Evolutionary conservation across 2,797 vertebrate genomes (phyloP), one percentile per base, ranked within the genome.

Genomic region (Florisuga fusca): DNA sequence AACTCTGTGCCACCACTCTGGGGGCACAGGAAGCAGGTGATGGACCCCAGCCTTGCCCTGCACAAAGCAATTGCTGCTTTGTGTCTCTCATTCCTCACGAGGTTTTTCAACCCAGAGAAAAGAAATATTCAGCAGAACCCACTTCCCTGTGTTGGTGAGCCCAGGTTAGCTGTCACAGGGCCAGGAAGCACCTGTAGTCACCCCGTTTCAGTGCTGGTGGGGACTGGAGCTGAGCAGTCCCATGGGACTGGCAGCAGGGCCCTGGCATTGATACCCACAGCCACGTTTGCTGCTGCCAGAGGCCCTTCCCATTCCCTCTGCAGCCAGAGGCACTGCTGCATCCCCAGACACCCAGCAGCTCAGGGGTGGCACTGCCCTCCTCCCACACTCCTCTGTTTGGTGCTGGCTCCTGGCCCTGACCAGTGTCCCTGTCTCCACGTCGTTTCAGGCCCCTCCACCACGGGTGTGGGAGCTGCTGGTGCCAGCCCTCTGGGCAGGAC

Each of bases 381-480:
- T 71, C 34, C 55, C 21, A 6, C 11, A 1, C 8, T 59, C 38
- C 38, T 53, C 64, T 74, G 23, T 41, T 8, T 1, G 8, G 33
- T 17, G 23, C 51, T 72, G 34, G n/a, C 38, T 29, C 38, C 3
- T 3, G 23, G 33, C 34, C 29, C 21, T 19, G 21, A 27, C 68
- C 15, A 36, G 33, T 9, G 3, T 73, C 67, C 29, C 7, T 3
- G 1, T 77, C 33, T 75, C 61, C 29, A 7, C 8, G 1, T 34
- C 5, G 6, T 67, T 66, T 67, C 2, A 1, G 41, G 29, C 10
- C 10, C 22, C 29, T 53, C 46, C 0, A 0, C 16, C 0, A 0
- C 0, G 4, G 9, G 31, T 41, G 25, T 9, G 10, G 57, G 67
- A 54, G 7, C 29, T 61, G 26, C 33, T 36, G 53, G 26, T 72